phyloP scores from a whole-genome alignment of 2,888 invertebrate species.

The Erebia ligea region DNA sequence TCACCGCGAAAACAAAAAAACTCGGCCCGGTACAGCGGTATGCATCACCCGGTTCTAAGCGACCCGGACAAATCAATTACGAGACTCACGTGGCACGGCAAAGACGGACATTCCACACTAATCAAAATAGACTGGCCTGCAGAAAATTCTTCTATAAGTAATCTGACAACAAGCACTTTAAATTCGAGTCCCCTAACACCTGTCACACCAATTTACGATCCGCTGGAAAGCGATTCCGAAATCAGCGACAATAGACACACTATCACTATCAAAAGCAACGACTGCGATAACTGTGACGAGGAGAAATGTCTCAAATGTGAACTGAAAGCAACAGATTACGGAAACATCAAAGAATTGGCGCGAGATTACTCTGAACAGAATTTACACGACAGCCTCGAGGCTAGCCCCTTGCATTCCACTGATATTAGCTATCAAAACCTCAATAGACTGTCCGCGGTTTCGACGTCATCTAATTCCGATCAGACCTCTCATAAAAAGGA shows the following conservation, averaged over 20 bases:
- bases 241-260: slow-evolving; percentile 71
- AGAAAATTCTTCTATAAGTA: slow-evolving; percentile 61
- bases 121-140: slow-evolving; percentile 77
- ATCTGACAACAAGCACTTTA: slow-evolving; percentile 62
- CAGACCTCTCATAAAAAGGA: slow-evolving; percentile 54
- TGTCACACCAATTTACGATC: slow-evolving; percentile 69
- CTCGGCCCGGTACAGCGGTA: slow-evolving; percentile 63
- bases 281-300: slow-evolving; percentile 62
- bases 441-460: slow-evolving; percentile 74
- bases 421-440: slow-evolving; percentile 79
- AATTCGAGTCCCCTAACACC: slow-evolving; percentile 70
- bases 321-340: slow-evolving; percentile 68
- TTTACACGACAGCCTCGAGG: slow-evolving; percentile 62
- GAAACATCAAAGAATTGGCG: slow-evolving; percentile 51
- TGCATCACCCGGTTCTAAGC: slow-evolving; percentile 58
- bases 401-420: slow-evolving; percentile 65
- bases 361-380: slow-evolving; percentile 46
- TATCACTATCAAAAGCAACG: slow-evolving; percentile 62
- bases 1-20: slow-evolving; percentile 73
- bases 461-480: slow-evolving; percentile 71
- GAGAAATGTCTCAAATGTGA: slow-evolving; percentile 76
- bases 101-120: slow-evolving; percentile 74
- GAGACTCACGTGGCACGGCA: slow-evolving; percentile 73
- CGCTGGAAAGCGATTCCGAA: slow-evolving; percentile 74
- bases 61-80: slow-evolving; percentile 48